Evolutionary conservation across 1,140 invertebrate species (phyloP), one percentile per base, ranked within the genome.

Genomic region (Theocolax elegans): DNA sequence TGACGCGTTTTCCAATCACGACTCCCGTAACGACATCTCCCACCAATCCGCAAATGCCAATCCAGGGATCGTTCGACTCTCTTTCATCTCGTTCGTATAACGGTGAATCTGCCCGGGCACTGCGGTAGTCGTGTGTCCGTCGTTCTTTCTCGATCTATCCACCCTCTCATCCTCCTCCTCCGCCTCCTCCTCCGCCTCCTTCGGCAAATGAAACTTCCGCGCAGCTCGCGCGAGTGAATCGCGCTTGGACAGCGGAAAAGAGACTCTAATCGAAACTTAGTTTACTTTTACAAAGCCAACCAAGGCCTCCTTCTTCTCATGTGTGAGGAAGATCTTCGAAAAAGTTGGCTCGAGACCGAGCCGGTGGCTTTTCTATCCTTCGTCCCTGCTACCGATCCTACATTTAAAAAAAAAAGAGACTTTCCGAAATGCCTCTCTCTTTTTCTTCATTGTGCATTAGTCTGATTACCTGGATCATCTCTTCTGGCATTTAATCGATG

Each of bases 251-350:
- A 67, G 65, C 53, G 12, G 48, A 53, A 44, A 69, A 53, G 40
- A 38, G 58, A 72, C 74, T 78, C 70, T 74, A 74, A 79, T 78
- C 76, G 74, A 72, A 76, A 80, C 71, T 74, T 75, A 66, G 73
- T 72, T 76, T 72, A 72, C 73, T 72, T 74, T 71, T 74, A 72
- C 75, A 72, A 78, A 76, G 72, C 73, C 53, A 60, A 72, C 54
- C 65, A n/a, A 6, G 4, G 4, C 31, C 31, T 35, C 31, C 31
- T 10, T 35, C 31, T 35, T 35, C 31, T 35, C 31, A 35, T 35
- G 3, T 10, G 17, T 23, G 8, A 4, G 29, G 19, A 60, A 51
- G 48, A 51, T 3, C 62, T 27, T 71, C 31, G 48, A 35, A 68
- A 69, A 71, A 74, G 53, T 58, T 58, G 44, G 15, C 19, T 35